Evolutionary conservation across 2,797 vertebrate genomes (phyloP).

Genomic region (Cyclura pinguis): DNA sequence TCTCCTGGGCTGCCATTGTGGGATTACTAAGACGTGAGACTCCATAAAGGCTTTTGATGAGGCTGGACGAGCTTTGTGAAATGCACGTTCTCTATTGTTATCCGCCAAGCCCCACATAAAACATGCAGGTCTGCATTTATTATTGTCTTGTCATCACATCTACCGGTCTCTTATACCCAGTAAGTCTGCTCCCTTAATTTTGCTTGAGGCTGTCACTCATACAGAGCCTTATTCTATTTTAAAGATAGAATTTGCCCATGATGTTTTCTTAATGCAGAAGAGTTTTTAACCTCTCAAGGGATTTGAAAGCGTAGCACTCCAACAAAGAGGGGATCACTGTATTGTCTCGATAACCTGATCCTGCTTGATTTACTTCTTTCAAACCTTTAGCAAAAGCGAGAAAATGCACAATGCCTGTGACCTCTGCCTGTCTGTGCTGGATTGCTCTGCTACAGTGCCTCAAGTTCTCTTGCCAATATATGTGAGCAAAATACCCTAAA

Average conservation of each 20-base stretch:
- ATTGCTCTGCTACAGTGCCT: slow-evolving; percentile 43
- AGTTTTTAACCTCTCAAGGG: slow-evolving; percentile 51
- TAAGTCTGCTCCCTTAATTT: slow-evolving; percentile 29
- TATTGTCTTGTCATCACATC: slow-evolving; percentile 27
- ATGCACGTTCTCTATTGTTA: slow-evolving; percentile 33
- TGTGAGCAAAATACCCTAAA: too few relatives aligned
- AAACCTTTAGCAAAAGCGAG: slow-evolving; percentile 66
- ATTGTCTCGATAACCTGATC: slow-evolving; percentile 66
- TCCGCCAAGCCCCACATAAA: slow-evolving; percentile 21
- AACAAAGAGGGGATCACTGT: slow-evolving; percentile 74
- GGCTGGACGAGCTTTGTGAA: slow-evolving; percentile 23
- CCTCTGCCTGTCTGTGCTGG: slow-evolving; percentile 46
- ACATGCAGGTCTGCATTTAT: not conserved
- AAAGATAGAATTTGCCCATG: not conserved
- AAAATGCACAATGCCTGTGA: slow-evolving; percentile 48
- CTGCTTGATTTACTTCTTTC: slow-evolving; percentile 64
- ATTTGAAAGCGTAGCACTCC: slow-evolving; percentile 58
- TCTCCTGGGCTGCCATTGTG: slow-evolving; percentile 42
- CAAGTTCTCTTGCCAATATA: too few relatives aligned
- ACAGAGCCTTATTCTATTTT: slow-evolving; percentile 16
- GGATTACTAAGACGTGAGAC: slow-evolving; percentile 11
- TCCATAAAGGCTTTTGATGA: slow-evolving; percentile 40
- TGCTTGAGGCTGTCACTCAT: slow-evolving; percentile 54
- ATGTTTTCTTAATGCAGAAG: slow-evolving; percentile 68
- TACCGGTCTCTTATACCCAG: not conserved